Conservation (phyloP, 2,113 vertebrate species). For the Brachionichthys hirsutus region DNA sequence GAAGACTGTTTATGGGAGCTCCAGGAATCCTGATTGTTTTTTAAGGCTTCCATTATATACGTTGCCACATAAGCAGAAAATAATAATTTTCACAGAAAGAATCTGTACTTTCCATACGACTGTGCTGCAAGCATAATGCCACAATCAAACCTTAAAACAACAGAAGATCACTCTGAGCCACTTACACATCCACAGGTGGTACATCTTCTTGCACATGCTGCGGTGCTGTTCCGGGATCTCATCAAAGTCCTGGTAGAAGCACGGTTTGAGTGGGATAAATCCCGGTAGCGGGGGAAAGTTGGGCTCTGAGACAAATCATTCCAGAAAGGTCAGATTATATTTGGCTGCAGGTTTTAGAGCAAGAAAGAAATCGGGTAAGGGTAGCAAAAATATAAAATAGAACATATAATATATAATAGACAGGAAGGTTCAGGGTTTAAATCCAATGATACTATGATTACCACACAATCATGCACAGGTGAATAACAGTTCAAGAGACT, state of each 20-base stretch:
- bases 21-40: not conserved
- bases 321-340: not conserved
- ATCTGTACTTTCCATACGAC: no score
- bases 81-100: not conserved
- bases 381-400: no score
- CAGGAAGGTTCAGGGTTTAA: no score
- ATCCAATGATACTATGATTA: no score
- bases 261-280: slow-evolving; percentile 95
- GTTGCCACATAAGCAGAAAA: not conserved
- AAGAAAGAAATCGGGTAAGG: no score
- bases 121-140: not conserved
- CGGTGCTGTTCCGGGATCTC: slow-evolving; percentile 95
- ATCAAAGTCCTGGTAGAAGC: slow-evolving; percentile 98
- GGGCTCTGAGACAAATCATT: slow-evolving; percentile 79
- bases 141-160: not conserved
- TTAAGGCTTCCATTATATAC: not conserved
- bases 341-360: no score
- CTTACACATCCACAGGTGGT: slow-evolving; percentile 98
- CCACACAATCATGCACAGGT: no score
- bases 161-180: slow-evolving; percentile 35
- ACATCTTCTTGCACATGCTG: slow-evolving; percentile 92
- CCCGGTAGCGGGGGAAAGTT: slow-evolving; percentile 94
- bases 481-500: no score
- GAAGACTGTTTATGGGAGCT: slow-evolving; percentile 21
- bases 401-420: no score